These are phyloP conservation scores for Pheosia gnoma DNA, from an alignment of 2,888 invertebrate species.

Conservation along the genomic window DNA sequence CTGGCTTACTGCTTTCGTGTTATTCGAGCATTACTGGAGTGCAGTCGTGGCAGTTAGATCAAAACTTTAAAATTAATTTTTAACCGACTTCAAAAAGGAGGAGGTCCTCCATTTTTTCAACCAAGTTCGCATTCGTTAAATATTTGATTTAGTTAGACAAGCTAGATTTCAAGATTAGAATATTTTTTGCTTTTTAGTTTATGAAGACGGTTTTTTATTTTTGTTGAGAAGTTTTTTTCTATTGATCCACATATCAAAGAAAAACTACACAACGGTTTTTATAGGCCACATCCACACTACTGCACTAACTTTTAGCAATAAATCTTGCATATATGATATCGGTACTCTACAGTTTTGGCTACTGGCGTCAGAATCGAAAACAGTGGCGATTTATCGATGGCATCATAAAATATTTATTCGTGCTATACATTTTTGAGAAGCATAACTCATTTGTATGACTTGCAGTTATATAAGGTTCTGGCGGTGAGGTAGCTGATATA, in stretches of 20 bases:
- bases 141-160: too few species aligned
- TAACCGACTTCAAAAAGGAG: too few species aligned
- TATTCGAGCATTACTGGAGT: too few species aligned
- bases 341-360: not conserved
- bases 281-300: not conserved
- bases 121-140: too few species aligned
- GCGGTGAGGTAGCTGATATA: not conserved
- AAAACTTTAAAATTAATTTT: too few species aligned
- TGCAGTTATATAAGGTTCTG: not conserved
- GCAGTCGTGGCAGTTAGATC: too few species aligned
- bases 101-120: too few species aligned
- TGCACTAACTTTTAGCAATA: not conserved
- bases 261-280: not conserved
- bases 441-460: not conserved
- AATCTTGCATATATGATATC: not conserved
- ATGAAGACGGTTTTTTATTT: too few species aligned
- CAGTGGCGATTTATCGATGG: not conserved
- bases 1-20: too few species aligned
- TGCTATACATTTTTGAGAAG: slow-evolving; percentile 1
- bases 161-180: too few species aligned
- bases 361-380: not conserved
- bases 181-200: too few species aligned
- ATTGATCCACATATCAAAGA: slow-evolving; percentile 1
- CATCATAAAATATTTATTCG: not conserved
- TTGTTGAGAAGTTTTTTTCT: not conserved